phyloP scores from a whole-genome alignment of 1,140 invertebrate species.

The Bombus haemorrhoidalis region DNA sequence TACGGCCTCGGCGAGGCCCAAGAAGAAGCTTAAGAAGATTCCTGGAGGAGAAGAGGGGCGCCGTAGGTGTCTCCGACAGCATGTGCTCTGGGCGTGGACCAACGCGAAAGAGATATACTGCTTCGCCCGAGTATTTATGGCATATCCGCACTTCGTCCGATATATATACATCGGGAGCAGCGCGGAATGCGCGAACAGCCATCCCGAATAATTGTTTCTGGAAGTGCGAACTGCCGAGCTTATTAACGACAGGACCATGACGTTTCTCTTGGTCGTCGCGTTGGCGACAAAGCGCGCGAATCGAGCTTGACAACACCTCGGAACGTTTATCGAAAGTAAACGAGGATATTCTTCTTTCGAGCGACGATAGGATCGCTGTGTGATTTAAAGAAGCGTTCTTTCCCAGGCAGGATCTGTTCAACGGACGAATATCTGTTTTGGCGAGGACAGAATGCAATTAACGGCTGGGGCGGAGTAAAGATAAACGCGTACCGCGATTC shows the following conservation, averaged over 20 bases:
- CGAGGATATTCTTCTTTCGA: neutral
- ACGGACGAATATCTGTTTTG: neutral
- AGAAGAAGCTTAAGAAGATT: conserved; percentile 55
- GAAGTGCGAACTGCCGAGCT: conserved; percentile 75
- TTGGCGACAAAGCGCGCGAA: neutral
- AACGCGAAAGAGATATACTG: conserved; percentile 82
- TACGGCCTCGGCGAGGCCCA: conserved; percentile 58
- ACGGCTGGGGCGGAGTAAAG: conserved; percentile 32
- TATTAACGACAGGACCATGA: conserved; percentile 61
- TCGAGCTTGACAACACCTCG: neutral
- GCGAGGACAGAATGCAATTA: conserved; percentile 49
- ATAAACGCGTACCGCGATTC: conserved; percentile 50
- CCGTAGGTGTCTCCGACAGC: conserved; percentile 73
- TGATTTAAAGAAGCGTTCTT: neutral
- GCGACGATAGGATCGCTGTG: neutral
- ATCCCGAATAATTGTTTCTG: conserved; percentile 79
- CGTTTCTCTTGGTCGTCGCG: neutral
- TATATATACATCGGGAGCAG: conserved; percentile 68
- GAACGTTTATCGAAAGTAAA: neutral
- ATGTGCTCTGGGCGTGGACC: conserved; percentile 81
- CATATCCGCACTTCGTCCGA: conserved; percentile 80
- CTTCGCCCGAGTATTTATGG: conserved; percentile 80
- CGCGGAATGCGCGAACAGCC: conserved; percentile 75
- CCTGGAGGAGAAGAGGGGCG: conserved; percentile 24
- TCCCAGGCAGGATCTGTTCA: neutral